phyloP scores from a whole-genome alignment of 2,113 vertebrate genomes.

The Lycocorax pyrrhopterus region DNA sequence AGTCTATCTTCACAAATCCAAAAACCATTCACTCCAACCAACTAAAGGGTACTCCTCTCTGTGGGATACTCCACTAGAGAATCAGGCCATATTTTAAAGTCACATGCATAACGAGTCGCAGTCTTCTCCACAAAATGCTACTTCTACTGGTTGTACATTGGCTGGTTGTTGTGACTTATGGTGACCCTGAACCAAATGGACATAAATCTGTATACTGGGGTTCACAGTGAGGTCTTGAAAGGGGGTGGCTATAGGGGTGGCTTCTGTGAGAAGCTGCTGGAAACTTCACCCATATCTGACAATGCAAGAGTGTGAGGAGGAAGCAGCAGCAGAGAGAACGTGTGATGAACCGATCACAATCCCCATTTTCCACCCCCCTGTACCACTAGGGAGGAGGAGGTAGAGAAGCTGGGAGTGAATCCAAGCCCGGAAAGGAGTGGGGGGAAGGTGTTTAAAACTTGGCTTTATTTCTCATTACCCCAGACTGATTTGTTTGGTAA shows the following conservation, averaged over 20 bases:
- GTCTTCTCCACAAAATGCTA: neutral
- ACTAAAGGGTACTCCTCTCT: neutral
- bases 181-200: neutral
- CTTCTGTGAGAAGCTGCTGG: neutral
- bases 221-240: neutral
- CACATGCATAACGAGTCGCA: neutral
- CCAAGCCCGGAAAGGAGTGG: neutral
- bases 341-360: neutral
- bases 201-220: neutral
- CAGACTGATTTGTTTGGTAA: neutral
- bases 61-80: neutral
- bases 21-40: neutral
- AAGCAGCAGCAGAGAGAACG: neutral
- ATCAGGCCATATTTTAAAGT: neutral
- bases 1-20: neutral
- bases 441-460: neutral
- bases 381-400: fast-evolving
- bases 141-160: neutral
- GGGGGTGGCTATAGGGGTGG: too few species aligned
- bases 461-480: neutral
- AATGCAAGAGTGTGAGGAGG: neutral
- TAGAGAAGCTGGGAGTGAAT: neutral
- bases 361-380: neutral
- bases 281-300: neutral
- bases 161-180: neutral